These are phyloP conservation scores for Gila robusta DNA, from an alignment of 2,797 vertebrate species.

Conservation along the genomic window DNA sequence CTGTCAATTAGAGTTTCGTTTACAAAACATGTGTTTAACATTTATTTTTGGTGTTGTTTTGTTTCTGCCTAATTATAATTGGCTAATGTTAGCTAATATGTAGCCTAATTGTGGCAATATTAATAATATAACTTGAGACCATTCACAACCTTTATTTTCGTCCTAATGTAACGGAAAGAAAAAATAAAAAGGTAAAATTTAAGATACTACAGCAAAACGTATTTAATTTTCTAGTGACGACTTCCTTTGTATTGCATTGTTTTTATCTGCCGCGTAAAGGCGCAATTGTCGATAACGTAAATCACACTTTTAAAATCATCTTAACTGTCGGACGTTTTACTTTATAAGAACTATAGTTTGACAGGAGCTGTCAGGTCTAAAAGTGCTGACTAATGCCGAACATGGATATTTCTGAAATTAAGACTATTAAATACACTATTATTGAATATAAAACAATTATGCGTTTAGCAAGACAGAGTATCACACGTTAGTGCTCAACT, in stretches of 20 bases:
- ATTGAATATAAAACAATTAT: background rate
- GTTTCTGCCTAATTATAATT: background rate
- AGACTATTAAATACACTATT: background rate
- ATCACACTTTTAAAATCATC: background rate
- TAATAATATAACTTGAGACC: background rate
- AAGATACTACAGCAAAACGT: background rate
- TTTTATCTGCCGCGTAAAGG: background rate
- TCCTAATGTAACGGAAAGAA: background rate
- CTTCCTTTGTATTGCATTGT: background rate
- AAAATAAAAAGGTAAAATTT: background rate
- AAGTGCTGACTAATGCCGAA: background rate
- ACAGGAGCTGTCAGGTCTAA: slow-evolving; percentile 3
- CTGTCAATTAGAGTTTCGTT: slow-evolving; percentile 58
- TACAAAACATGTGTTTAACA: slow-evolving; percentile 69
- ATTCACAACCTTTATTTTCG: background rate
- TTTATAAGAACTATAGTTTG: background rate
- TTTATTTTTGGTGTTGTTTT: background rate
- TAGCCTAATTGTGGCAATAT: background rate
- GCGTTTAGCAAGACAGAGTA: background rate
- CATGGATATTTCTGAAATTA: background rate
- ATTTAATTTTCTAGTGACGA: background rate
- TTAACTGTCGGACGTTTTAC: background rate
- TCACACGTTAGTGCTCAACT: background rate
- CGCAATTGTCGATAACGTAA: background rate
- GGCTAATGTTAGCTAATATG: background rate